These are phyloP conservation scores for Gymnobelideus leadbeateri DNA, from an alignment of 2,113 vertebrate species.

Conservation along the genomic window DNA sequence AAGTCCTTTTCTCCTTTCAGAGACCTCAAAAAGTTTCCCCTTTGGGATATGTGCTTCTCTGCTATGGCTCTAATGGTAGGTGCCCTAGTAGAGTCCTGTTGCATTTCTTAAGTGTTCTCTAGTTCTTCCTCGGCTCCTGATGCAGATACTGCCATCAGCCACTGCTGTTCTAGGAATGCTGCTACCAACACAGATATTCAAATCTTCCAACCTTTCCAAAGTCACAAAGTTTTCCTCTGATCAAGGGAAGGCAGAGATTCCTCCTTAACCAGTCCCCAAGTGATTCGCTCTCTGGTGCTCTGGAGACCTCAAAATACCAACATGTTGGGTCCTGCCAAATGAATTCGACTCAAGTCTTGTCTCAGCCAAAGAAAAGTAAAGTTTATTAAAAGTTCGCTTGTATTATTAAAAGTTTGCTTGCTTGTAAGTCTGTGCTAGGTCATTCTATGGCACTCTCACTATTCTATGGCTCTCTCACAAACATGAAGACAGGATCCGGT, in stretches of 20 bases:
- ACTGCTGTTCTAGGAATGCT: constrained; percentile 4
- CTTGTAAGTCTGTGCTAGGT: too few species aligned
- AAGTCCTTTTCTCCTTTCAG: neutral
- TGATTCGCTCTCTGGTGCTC: neutral
- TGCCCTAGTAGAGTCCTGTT: neutral
- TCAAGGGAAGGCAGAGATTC: neutral
- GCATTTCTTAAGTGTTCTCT: neutral
- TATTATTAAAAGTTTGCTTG: too few species aligned
- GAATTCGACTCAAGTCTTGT: too few species aligned
- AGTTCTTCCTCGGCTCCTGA: neutral
- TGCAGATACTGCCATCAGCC: neutral
- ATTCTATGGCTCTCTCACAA: too few species aligned
- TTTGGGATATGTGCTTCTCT: neutral
- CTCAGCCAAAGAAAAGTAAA: too few species aligned
- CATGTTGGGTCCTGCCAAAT: too few species aligned
- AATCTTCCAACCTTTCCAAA: neutral
- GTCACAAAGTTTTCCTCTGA: neutral
- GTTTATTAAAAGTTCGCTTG: too few species aligned
- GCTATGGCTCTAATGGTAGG: neutral
- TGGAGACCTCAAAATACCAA: too few species aligned
- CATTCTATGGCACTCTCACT: too few species aligned
- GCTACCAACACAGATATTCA: neutral
- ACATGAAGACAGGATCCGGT: too few species aligned
- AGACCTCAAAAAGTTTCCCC: neutral
- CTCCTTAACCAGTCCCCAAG: neutral